Percentiles rank a stretch among this genome's conserved stretches.
Conservation (phyloP, 2,888 invertebrate species). For the Eretmocerus hayati region DNA sequence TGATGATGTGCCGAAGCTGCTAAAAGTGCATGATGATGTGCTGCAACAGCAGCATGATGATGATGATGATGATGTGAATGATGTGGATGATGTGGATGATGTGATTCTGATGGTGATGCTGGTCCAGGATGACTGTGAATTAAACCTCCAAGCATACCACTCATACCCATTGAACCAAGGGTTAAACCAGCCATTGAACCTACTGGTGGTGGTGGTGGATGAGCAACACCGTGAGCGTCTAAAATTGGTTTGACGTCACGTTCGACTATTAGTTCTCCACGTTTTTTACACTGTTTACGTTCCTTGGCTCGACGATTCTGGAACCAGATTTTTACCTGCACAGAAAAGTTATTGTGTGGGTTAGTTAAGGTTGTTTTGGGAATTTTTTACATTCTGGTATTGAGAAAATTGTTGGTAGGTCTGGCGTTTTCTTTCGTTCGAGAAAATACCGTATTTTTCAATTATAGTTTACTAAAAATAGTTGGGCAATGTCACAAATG, state of each 20-base stretch:
- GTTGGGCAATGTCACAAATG: no score
- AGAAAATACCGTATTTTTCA: no score
- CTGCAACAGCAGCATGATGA: constrained; percentile 11
- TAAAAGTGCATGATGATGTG: not conserved
- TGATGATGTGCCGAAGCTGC: not conserved
- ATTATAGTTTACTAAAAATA: no score
- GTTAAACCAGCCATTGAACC: constrained; percentile 34
- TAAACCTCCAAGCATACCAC: constrained; percentile 34
- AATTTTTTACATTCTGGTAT: no score
- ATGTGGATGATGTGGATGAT: constrained; percentile 23
- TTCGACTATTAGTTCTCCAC: constrained; percentile 54
- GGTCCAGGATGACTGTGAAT: constrained; percentile 33
- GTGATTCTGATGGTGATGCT: constrained; percentile 24
- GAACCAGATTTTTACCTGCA: constrained; percentile 74
- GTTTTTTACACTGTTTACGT: constrained; percentile 81
- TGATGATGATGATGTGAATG: constrained; percentile 14
- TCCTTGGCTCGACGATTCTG: constrained; percentile 93
- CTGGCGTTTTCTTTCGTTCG: no score
- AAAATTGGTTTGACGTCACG: constrained; percentile 28
- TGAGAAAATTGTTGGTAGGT: no score
- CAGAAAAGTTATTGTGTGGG: no score
- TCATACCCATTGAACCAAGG: constrained; percentile 35
- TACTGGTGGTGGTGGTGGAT: constrained; percentile 10
- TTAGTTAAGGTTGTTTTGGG: not conserved
- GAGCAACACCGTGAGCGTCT: constrained; percentile 10